These are phyloP conservation scores for Nestor notabilis DNA, from an alignment of 2,113 vertebrate genomes.

Conservation along the genomic window DNA sequence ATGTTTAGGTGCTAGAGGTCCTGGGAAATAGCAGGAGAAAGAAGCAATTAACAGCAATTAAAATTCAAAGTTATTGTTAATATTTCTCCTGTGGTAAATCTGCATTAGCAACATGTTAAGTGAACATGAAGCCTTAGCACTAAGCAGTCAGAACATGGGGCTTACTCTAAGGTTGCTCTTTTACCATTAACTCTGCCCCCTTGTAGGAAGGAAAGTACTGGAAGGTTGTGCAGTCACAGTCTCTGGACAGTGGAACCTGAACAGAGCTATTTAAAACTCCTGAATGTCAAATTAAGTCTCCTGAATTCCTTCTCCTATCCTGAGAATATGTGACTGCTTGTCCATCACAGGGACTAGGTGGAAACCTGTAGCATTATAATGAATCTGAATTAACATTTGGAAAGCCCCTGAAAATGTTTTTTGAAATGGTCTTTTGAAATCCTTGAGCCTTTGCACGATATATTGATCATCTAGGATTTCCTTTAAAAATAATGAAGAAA, in stretches of 20 bases:
- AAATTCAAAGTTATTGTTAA: not conserved
- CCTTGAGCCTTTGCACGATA: not conserved
- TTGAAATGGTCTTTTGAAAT: not conserved
- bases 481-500: not conserved
- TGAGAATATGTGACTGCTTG: not conserved
- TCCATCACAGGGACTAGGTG: not conserved
- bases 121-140: not conserved
- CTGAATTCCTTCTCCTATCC: not conserved
- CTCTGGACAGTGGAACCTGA: not conserved
- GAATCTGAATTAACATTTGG: not conserved
- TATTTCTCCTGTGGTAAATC: not conserved
- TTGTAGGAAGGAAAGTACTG: not conserved
- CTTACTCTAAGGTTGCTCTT: not conserved
- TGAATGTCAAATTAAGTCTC: not conserved
- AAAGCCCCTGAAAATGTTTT: not conserved
- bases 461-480: not conserved
- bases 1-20: not conserved
- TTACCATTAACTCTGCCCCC: not conserved
- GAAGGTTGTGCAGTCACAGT: accelerated
- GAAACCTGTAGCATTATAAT: not conserved
- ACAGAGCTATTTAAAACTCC: not conserved
- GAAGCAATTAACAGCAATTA: not conserved
- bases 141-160: not conserved
- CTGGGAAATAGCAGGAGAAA: not conserved
- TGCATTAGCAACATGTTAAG: not conserved